Percentiles rank a stretch among this genome's conserved stretches.
Evolutionary conservation across 2,113 vertebrate species (phyloP).

Genomic region (Elephas maximus): DNA sequence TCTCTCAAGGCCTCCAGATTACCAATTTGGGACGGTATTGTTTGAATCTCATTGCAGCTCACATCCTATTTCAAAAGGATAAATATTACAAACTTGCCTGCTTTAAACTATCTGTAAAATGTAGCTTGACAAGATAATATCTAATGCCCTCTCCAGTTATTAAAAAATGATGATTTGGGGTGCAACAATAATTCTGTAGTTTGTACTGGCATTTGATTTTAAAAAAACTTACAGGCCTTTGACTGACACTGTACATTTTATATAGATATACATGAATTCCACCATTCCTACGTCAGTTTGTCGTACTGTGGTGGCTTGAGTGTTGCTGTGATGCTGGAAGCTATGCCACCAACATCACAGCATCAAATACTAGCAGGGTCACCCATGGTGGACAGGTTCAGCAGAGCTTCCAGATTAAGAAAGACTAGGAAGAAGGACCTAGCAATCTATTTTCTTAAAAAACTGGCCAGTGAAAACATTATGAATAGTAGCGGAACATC

Average conservation of each 20-base stretch:
- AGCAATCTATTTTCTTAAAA: too few species aligned
- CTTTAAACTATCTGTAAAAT: constrained; percentile 67
- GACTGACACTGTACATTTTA: background rate
- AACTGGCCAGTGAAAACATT: too few species aligned
- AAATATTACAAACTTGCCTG: constrained; percentile 49
- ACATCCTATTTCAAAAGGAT: constrained; percentile 92
- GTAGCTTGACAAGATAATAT: background rate
- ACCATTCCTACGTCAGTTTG: too few species aligned
- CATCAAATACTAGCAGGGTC: too few species aligned
- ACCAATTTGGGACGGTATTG: constrained; percentile 95
- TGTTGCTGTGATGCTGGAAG: too few species aligned
- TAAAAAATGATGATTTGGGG: background rate
- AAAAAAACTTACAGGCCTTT: background rate
- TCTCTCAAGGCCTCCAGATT: constrained; percentile 94
- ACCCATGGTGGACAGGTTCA: too few species aligned
- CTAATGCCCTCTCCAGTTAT: background rate
- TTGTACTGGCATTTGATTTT: constrained; percentile 46
- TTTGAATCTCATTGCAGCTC: constrained; percentile 99
- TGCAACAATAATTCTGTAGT: constrained; percentile 38
- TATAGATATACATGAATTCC: constrained; percentile 12
- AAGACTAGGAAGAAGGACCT: too few species aligned
- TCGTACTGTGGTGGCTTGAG: too few species aligned
- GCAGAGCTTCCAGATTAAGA: too few species aligned
- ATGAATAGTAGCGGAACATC: too few species aligned
- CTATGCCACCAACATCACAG: too few species aligned